phyloP scores from a whole-genome alignment of 2,797 vertebrate genomes.

The Arremon aurantiirostris region DNA sequence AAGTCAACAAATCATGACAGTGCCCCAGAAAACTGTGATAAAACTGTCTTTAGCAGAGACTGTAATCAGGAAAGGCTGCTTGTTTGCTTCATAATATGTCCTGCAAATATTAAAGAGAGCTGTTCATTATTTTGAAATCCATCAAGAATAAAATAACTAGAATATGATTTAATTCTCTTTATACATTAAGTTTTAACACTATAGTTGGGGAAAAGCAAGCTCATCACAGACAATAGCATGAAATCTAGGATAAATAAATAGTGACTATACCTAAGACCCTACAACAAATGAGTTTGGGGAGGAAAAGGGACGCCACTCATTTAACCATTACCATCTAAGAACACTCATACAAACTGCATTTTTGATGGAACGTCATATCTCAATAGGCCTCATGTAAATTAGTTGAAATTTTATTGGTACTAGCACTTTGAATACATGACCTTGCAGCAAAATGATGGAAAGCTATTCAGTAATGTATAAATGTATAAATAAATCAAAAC shows the following conservation, averaged over 20 bases:
- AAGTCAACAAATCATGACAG: constrained; percentile 5
- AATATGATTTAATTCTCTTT: not conserved
- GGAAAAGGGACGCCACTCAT: not conserved
- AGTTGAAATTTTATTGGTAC: not conserved
- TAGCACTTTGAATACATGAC: not conserved
- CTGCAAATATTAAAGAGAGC: not conserved
- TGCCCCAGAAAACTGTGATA: not conserved
- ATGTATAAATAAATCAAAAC: not conserved
- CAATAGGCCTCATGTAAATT: not conserved
- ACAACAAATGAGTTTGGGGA: not conserved
- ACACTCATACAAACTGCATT: not conserved
- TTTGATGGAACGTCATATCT: not conserved
- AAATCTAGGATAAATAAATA: not conserved
- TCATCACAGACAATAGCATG: not conserved
- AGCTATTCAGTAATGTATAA: not conserved
- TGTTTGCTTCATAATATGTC: not conserved
- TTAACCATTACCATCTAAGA: not conserved
- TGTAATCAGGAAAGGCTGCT: not conserved
- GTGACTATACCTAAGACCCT: not conserved
- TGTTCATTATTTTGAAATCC: not conserved
- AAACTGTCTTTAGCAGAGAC: not conserved
- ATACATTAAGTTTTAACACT: not conserved
- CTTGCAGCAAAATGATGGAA: not conserved
- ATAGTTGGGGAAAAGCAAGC: rapidly evolving
- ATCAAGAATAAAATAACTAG: not conserved